A percentile compares a stretch with the other conserved stretches of the same genome.
Conservation (phyloP, 2,113 vertebrate genomes). For the Oostethus manadensis region DNA sequence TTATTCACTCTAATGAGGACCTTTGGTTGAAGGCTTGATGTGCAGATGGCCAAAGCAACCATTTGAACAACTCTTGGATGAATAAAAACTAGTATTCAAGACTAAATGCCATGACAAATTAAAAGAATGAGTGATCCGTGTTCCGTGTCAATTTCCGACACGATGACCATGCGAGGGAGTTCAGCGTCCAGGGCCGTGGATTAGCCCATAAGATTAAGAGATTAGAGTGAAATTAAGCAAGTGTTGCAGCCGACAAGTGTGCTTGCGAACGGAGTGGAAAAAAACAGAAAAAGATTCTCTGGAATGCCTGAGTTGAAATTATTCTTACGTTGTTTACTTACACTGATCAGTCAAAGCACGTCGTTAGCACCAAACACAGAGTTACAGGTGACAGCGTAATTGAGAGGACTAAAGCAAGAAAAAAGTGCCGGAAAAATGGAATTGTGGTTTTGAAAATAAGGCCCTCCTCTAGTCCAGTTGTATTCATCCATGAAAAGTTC, state of each 20-base stretch:
- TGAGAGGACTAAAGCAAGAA: too few relatives aligned
- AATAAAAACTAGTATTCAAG: not conserved
- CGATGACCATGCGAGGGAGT: conserved; percentile 21
- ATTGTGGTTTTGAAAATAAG: too few relatives aligned
- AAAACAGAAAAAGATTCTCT: not conserved
- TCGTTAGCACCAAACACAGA: too few relatives aligned
- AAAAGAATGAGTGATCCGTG: not conserved
- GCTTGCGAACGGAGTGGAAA: conserved; percentile 18
- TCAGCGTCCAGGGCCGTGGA: conserved; percentile 58
- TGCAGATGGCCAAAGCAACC: conserved; percentile 8
- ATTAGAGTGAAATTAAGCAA: conserved; percentile 68
- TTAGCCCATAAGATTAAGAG: conserved; percentile 73
- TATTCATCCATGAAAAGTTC: too few relatives aligned
- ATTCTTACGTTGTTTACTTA: too few relatives aligned
- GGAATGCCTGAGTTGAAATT: too few relatives aligned
- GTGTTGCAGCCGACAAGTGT: conserved; percentile 40
- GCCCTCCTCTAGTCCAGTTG: too few relatives aligned
- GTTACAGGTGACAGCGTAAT: too few relatives aligned
- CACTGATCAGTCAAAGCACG: too few relatives aligned
- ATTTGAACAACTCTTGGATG: conserved; percentile 4
- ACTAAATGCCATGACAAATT: not conserved
- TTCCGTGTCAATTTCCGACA: conserved; percentile 5
- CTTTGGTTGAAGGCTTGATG: conserved; percentile 59
- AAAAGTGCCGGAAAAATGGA: too few relatives aligned
- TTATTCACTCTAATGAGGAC: conserved; percentile 30